Base-by-base conservation (phyloP, 2,797 vertebrate species). In the Pygocentrus nattereri region DNA sequence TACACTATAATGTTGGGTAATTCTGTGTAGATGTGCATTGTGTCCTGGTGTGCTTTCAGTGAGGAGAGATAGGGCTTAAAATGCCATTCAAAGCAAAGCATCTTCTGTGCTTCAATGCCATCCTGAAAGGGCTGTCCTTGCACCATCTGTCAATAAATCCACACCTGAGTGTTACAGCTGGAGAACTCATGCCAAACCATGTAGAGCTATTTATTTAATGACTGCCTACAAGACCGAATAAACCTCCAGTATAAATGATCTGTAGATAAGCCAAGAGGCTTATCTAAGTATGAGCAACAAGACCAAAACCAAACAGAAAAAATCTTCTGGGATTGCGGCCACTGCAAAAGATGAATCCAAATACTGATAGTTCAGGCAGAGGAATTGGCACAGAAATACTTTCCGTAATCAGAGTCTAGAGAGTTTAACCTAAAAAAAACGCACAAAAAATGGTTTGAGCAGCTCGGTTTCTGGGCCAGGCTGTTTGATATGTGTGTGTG, bases 401-500 rank as follows among this genome's bases (percentile, higher is more conserved):
- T 69, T 81, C 72, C 38, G 59, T 34, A 75, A 34, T 49, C 65
- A 75, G 18, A 49, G 41, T 62, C 27, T 6, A 25, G 12, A 74
- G 38, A 72, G 50, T 54, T 68, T 65, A 52, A 69, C 25, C 47
- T 69, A 54, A 38, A 76, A 69, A 21, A 15, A 21, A 59, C 54
- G 59, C 23, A 68, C 19, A 81, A 56, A 56, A 81, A 44, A 23
- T 56, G 38, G 38, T 21, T 25, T n/a, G 27, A 61, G 54, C 41
- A 77, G 71, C 52, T 82, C 11, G 0, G 23, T 31, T 47, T 13
- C 12, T 41, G n/a, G 19, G 18, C 18, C 19, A 11, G 27, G 12
- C n/a, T 80, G 41, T 74, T 74, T 52, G 50, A 74, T 18, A 44
- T 59, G 59, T 44, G 64, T 59, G 59, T 44, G 64, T 64, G 61